These are phyloP conservation scores for Caenorhabditis sp. DNA, from an alignment of 2,888 invertebrate genomes.

Conservation along the genomic window DNA sequence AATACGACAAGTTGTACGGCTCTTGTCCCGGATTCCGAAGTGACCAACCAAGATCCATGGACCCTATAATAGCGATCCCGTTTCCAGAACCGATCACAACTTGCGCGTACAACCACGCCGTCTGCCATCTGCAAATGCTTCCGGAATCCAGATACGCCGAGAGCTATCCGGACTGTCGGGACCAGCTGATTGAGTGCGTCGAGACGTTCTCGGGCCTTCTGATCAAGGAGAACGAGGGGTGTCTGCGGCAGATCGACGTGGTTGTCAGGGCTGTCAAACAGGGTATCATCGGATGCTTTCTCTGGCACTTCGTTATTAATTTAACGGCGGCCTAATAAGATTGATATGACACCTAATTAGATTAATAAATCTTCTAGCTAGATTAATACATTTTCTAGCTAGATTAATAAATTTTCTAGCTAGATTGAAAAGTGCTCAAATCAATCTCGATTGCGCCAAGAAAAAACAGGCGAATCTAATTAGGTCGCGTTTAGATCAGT, in stretches of 20 bases:
- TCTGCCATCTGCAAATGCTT: slow-evolving; percentile 17
- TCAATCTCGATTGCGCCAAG: too few species aligned
- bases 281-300: too few species aligned
- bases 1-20: neutral
- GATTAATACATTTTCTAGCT: too few species aligned
- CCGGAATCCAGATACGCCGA: slow-evolving; percentile 1
- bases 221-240: neutral
- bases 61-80: neutral
- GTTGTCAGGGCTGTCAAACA: slow-evolving; percentile 1
- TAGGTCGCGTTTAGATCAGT: too few species aligned
- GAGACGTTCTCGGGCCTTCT: neutral
- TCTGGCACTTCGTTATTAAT: too few species aligned
- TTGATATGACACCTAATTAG: too few species aligned
- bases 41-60: neutral
- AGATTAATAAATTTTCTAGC: too few species aligned
- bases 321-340: too few species aligned
- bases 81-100: slow-evolving; percentile 13
- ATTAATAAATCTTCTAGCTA: too few species aligned
- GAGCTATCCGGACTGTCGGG: slow-evolving; percentile 19
- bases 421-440: too few species aligned
- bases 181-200: slow-evolving; percentile 7
- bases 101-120: slow-evolving; percentile 39
- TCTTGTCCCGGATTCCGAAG: slow-evolving; percentile 13
- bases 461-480: too few species aligned
- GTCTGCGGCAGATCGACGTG: slow-evolving; percentile 3